These are phyloP conservation scores for Gallinago paraguaiae DNA, from an alignment of 2,113 vertebrate genomes.

Conservation along the genomic window DNA sequence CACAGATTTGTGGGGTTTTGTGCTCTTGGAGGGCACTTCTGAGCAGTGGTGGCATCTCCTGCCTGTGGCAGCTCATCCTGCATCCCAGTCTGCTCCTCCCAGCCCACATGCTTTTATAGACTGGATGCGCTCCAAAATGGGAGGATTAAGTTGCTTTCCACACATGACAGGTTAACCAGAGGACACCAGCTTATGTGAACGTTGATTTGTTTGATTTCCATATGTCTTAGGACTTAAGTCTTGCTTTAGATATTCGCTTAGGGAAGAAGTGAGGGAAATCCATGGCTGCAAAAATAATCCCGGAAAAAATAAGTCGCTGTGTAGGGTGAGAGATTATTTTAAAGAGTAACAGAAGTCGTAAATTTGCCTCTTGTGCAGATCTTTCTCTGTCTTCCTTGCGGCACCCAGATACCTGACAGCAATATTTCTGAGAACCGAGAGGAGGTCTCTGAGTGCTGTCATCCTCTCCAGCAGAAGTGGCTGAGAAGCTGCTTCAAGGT, in stretches of 20 bases:
- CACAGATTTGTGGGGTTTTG: not conserved
- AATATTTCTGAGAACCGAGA: not conserved
- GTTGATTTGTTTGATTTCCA: constrained; percentile 45
- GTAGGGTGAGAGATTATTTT: not conserved
- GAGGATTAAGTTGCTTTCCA: constrained; percentile 43
- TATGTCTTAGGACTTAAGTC: constrained; percentile 27
- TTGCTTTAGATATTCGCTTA: constrained; percentile 19
- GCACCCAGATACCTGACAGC: not conserved
- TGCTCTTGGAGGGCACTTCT: not conserved
- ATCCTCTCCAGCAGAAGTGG: not conserved
- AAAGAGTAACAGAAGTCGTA: not conserved
- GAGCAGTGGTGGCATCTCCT: not conserved
- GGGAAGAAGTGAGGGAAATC: constrained; percentile 15
- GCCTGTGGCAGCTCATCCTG: not conserved
- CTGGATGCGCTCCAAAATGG: constrained; percentile 7
- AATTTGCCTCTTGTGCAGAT: not conserved
- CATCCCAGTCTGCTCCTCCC: not conserved
- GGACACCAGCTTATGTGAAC: constrained; percentile 13
- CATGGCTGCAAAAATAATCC: constrained; percentile 6
- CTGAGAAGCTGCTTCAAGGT: not conserved
- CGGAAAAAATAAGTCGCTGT: not conserved
- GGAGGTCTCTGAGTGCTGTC: fast-evolving
- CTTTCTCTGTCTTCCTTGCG: not conserved
- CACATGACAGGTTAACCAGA: constrained; percentile 28
- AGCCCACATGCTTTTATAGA: not conserved